A percentile compares a stretch with the other conserved stretches of the same genome.
These are phyloP conservation scores for Glyptemys insculpta DNA, from an alignment of 2,797 vertebrate genomes.

Conservation along the genomic window DNA sequence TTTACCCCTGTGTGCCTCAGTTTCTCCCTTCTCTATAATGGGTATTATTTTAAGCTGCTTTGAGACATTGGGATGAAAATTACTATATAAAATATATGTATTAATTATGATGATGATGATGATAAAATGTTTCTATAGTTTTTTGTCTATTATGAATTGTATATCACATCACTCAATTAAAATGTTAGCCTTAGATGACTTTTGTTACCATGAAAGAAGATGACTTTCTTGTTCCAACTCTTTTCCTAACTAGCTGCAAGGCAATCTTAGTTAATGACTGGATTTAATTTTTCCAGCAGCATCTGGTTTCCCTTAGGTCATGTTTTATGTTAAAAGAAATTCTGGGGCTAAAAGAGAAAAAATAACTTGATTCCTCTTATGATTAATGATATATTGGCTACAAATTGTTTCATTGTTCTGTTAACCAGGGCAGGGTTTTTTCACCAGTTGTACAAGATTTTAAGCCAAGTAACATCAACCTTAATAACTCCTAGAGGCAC, in stretches of 20 bases:
- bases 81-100: rapidly evolving
- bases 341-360: not conserved
- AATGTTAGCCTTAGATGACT: not conserved
- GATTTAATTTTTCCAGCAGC: constrained; percentile 29
- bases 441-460: not conserved
- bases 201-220: not conserved
- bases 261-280: not conserved
- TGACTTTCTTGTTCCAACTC: not conserved
- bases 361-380: not conserved
- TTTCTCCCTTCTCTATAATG: not conserved
- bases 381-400: not conserved
- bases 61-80: not conserved
- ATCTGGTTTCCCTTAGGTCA: constrained; percentile 18
- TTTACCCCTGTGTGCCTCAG: not conserved
- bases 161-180: not conserved
- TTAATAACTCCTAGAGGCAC: not conserved
- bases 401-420: not conserved
- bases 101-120: not conserved
- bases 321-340: constrained; percentile 28
- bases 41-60: not conserved
- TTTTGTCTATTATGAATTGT: not conserved
- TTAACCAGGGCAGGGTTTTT: not conserved
- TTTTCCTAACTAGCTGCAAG: not conserved
- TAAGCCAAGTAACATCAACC: not conserved
- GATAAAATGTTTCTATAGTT: not conserved